A percentile compares a stretch with the other conserved stretches of the same genome.
Conservation (phyloP, 2,888 invertebrate species). For the Thereva unica region DNA sequence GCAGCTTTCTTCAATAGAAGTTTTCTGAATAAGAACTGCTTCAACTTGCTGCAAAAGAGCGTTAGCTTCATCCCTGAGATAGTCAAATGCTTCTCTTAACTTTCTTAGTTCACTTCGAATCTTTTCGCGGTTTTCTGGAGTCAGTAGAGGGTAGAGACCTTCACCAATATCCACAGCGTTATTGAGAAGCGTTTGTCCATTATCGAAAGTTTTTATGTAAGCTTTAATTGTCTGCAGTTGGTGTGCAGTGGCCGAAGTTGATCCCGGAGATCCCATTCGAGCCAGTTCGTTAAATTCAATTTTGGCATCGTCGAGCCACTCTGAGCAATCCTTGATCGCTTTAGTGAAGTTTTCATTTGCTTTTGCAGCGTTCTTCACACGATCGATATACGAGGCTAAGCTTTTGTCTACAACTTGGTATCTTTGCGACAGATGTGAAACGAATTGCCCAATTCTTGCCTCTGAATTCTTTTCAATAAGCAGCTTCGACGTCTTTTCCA, state of each 20-base stretch:
- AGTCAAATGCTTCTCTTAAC: slow-evolving; percentile 81
- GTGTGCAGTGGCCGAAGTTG: slow-evolving; percentile 72
- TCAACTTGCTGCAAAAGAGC: slow-evolving; percentile 85
- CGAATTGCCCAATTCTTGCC: slow-evolving; percentile 79
- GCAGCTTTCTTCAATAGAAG: slow-evolving; percentile 91
- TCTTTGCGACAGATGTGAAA: slow-evolving; percentile 75
- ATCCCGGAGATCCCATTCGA: slow-evolving; percentile 70
- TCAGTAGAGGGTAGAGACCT: slow-evolving; percentile 82
- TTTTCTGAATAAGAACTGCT: slow-evolving; percentile 84
- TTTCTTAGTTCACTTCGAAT: slow-evolving; percentile 81
- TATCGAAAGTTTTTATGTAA: slow-evolving; percentile 66
- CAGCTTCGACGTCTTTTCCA: slow-evolving; percentile 71
- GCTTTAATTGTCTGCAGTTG: slow-evolving; percentile 75
- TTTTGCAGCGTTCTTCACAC: slow-evolving; percentile 71
- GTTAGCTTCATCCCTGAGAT: slow-evolving; percentile 81
- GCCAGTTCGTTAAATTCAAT: slow-evolving; percentile 74
- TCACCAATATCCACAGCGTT: slow-evolving; percentile 86
- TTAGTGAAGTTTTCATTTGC: slow-evolving; percentile 69
- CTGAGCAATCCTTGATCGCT: slow-evolving; percentile 72
- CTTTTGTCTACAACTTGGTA: slow-evolving; percentile 77
- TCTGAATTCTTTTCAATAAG: slow-evolving; percentile 80
- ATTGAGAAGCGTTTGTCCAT: slow-evolving; percentile 77
- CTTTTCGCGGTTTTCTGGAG: slow-evolving; percentile 82
- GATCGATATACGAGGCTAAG: slow-evolving; percentile 70
- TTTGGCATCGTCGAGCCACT: slow-evolving; percentile 79